Evolutionary conservation across 2,888 invertebrate species (phyloP).

Genomic region (Steromphala cineraria): DNA sequence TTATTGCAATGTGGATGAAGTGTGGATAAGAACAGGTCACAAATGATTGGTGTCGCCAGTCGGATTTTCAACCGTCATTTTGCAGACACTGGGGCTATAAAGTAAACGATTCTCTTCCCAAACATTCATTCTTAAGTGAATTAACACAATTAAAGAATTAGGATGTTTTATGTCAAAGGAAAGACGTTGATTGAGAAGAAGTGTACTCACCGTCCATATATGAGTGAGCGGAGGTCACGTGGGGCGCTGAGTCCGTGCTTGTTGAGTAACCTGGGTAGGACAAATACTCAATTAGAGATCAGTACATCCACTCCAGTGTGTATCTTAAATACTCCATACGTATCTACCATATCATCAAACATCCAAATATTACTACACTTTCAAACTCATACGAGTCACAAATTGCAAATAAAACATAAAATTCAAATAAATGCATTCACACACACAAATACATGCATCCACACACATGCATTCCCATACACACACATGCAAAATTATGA

Average conservation of each 20-base stretch:
- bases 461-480: too few relatives aligned
- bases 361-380: too few relatives aligned
- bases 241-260: constrained; percentile 28
- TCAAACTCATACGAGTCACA: too few relatives aligned
- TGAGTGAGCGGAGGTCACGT: constrained; percentile 26
- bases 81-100: background rate
- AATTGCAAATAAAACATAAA: background rate
- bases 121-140: too few relatives aligned
- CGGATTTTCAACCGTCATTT: too few relatives aligned
- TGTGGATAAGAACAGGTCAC: too few relatives aligned
- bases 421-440: background rate
- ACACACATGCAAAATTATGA: too few relatives aligned
- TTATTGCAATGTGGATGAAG: too few relatives aligned
- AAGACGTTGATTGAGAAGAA: background rate
- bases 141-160: background rate
- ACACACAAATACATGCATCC: background rate
- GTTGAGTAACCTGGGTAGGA: constrained; percentile 30
- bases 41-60: too few relatives aligned
- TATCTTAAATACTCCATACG: too few relatives aligned
- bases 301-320: background rate
- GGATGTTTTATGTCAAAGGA: too few relatives aligned
- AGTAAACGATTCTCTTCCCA: background rate
- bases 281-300: background rate
- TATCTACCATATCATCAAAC: too few relatives aligned
- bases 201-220: constrained; percentile 47